Evolutionary conservation across 2,797 vertebrate genomes (phyloP), one percentile per base, ranked within the genome.

Genomic region (Parauchenoglanis ngamensis): DNA sequence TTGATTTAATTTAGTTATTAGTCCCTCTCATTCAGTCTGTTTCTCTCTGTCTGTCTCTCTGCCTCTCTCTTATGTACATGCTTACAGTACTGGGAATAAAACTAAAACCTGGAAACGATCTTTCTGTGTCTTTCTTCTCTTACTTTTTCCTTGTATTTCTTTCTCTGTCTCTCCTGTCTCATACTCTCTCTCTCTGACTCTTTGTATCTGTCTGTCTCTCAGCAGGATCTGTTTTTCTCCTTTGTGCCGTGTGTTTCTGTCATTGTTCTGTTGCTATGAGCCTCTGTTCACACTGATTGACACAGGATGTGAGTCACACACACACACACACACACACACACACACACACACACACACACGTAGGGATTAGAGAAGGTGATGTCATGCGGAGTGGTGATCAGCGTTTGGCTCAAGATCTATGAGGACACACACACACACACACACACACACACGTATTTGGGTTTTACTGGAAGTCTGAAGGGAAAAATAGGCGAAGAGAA

Each of bases 51-150:
- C 25, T 52, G 1, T 54, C 7, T 57, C 17, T 57, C 76, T 15
- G 0, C 13, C n/a, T 56, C 49, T 31, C 25, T 15, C 4, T 44
- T 19, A 3, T 44, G 77, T 35, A 70, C 40, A 81, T 12, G 56
- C 25, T 17, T 49, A 46, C 70, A 77, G 56, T 57, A 15, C 54
- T 40, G 79, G 61, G 46, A 79, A 59, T 54, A 86, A 84, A 83
- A 78, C 56, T 78, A 21, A 91, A 92, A 94, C 94, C 94, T 95
- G 94, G 94, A 94, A 95, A 90, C 92, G 92, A 94, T 94, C 11
- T 80, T 57, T 35, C 92, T 93, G 54, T 85, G 44, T 12, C 84
- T 63, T 86, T 91, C 21, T 68, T 17, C 25, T 46, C 23, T 46
- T 57, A 57, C 54, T 59, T 80, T 59, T 80, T 81, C 40, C 78